phyloP scores from a whole-genome alignment of 2,113 vertebrate species.

The Podocnemis expansa region DNA sequence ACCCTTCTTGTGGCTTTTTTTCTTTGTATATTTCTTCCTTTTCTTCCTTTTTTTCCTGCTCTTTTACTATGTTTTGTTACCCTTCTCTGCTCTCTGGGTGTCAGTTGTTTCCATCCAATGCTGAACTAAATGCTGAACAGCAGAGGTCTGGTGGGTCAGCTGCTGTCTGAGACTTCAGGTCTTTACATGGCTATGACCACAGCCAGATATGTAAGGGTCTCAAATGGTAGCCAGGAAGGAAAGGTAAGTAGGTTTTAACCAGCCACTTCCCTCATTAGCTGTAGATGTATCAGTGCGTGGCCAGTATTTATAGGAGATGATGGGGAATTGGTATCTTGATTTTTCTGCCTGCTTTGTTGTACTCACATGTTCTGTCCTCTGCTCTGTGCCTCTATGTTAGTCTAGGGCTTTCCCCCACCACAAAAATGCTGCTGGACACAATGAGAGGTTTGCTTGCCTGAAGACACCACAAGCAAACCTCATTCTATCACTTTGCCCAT shows the following conservation, averaged over 20 bases:
- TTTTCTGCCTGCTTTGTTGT: neutral
- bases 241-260: neutral
- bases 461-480: neutral
- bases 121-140: neutral
- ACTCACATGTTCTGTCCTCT: neutral
- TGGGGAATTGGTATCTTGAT: neutral
- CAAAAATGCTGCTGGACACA: neutral
- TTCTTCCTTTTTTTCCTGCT: neutral
- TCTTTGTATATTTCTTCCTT: neutral
- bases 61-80: neutral
- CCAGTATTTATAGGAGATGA: neutral
- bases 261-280: neutral
- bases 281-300: neutral
- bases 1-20: neutral
- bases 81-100: neutral
- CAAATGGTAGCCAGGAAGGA: neutral
- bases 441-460: neutral
- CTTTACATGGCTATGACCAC: rapidly evolving
- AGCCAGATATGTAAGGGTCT: neutral
- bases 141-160: neutral
- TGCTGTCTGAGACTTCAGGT: neutral
- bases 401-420: neutral
- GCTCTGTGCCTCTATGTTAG: neutral
- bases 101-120: neutral
- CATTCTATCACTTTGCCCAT: neutral